Evolutionary conservation across 2,797 vertebrate genomes (phyloP).

Genomic region (Heterohyrax brucei): DNA sequence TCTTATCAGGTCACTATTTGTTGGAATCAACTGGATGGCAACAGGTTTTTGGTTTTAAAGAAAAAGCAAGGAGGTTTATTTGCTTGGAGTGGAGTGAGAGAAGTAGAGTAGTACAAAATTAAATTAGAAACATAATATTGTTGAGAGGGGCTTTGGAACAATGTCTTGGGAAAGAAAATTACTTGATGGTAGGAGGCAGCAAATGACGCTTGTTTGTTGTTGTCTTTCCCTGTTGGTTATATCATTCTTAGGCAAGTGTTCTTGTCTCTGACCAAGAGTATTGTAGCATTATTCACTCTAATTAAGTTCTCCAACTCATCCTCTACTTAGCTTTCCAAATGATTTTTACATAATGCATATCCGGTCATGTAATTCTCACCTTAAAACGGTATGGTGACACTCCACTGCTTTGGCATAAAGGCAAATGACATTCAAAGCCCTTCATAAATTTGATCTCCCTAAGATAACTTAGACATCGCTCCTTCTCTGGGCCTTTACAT

Average conservation of each 20-base stretch:
- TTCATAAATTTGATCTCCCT: conserved; percentile 22
- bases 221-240: not conserved
- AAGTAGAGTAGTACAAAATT: not conserved
- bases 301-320: not conserved
- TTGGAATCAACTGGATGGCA: too few relatives aligned
- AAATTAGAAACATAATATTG: not conserved
- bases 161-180: not conserved
- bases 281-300: not conserved
- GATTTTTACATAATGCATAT: not conserved
- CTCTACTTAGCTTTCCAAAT: not conserved
- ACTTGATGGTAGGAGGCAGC: not conserved
- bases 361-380: not conserved
- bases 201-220: not conserved
- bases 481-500: not conserved
- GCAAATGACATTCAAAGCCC: not conserved
- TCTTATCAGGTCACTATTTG: too few relatives aligned
- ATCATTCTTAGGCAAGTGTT: conserved; percentile 27
- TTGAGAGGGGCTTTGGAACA: not conserved
- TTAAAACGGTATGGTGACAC: not conserved
- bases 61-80: not conserved
- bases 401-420: not conserved
- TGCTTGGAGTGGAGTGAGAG: not conserved
- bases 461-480: not conserved
- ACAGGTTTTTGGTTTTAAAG: not conserved
- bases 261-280: conserved; percentile 2